A percentile compares a stretch with the other conserved stretches of the same genome.
These are phyloP conservation scores for Dryoscopus gambensis DNA, from an alignment of 2,113 vertebrate genomes.

Conservation along the genomic window DNA sequence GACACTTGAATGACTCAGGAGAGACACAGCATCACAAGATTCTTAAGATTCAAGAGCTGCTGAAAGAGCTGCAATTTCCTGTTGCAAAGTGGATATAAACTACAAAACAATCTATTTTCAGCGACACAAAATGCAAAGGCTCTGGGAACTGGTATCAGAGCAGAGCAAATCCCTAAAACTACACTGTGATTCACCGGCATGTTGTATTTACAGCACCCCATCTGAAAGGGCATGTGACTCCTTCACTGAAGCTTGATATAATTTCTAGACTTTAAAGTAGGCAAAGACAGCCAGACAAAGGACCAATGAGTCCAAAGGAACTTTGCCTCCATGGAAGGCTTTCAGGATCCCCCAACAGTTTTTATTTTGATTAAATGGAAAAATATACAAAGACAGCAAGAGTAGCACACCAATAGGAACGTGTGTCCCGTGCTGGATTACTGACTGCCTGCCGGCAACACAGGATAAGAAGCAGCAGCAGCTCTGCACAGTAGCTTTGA, in stretches of 20 bases:
- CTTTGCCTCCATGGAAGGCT: not conserved
- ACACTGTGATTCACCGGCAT: not conserved
- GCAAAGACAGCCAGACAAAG: not conserved
- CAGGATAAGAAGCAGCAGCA: not conserved
- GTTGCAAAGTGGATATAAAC: not conserved
- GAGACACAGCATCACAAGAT: not conserved
- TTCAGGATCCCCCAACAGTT: not conserved
- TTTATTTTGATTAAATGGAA: not conserved
- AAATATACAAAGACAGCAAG: not conserved
- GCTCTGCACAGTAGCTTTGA: not conserved
- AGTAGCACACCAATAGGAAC: accelerated
- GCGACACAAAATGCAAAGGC: not conserved
- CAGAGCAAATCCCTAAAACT: not conserved
- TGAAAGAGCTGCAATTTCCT: not conserved
- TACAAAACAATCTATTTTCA: not conserved
- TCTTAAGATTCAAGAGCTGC: not conserved
- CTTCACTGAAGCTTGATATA: accelerated
- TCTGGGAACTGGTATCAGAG: not conserved
- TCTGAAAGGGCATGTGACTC: not conserved
- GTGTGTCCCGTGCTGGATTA: not conserved
- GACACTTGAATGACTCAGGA: not conserved
- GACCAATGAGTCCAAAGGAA: not conserved
- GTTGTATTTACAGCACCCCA: not conserved
- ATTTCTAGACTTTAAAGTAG: not conserved
- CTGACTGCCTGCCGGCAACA: accelerated